Percentiles rank a stretch among this genome's conserved stretches.
Conservation (phyloP, 23 tunicate species). For the Clavelina lepadiformis region DNA sequence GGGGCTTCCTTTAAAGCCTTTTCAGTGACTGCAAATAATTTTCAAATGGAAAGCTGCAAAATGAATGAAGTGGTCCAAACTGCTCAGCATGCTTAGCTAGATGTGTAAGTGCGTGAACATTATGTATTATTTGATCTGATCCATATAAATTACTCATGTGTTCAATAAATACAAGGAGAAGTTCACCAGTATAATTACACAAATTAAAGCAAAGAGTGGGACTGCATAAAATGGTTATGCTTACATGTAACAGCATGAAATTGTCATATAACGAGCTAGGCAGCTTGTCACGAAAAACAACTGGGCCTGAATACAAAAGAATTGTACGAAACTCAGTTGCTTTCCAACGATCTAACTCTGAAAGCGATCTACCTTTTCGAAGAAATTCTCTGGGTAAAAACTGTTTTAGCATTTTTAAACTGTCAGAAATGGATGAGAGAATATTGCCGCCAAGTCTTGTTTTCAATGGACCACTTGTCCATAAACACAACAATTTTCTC, state of each 20-base stretch:
- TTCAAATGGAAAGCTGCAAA: too few relatives aligned
- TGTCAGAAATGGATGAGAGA: not conserved
- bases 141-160: too few relatives aligned
- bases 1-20: too few relatives aligned
- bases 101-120: too few relatives aligned
- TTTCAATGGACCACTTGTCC: constrained; percentile 29
- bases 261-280: constrained; percentile 2
- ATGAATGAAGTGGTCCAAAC: too few relatives aligned
- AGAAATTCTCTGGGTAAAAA: constrained; percentile 26
- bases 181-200: too few relatives aligned
- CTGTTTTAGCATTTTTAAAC: not conserved
- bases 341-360: constrained; percentile 40
- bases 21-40: too few relatives aligned
- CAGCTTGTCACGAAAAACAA: constrained; percentile 17
- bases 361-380: constrained; percentile 23
- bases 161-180: too few relatives aligned
- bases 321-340: constrained; percentile 49
- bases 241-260: constrained; percentile 21
- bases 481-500: constrained; percentile 20
- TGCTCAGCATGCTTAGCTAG: too few relatives aligned
- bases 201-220: constrained; percentile 7
- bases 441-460: constrained; percentile 6
- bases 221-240: not conserved
- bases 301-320: constrained; percentile 40
- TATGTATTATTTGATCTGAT: too few relatives aligned